A percentile compares a stretch with the other conserved stretches of the same genome.
Evolutionary conservation across 2,113 vertebrate species (phyloP).

Genomic region (Stigmatopora nigra): DNA sequence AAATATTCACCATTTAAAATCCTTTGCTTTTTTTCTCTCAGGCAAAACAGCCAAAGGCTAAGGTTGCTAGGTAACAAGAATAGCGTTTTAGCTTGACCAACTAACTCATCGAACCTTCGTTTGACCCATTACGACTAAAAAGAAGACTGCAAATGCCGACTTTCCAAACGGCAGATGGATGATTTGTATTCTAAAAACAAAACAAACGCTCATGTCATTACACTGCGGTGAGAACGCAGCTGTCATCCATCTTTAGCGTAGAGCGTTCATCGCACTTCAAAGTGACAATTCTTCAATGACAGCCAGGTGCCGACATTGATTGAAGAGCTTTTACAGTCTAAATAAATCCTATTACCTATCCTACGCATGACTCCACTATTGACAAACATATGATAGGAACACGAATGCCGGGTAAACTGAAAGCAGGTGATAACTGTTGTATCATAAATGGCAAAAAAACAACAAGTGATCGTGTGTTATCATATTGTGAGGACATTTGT

Average conservation of each 20-base stretch:
- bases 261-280: slow-evolving; percentile 13
- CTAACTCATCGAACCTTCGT: too few species aligned
- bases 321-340: slow-evolving; percentile 21
- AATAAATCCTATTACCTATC: slow-evolving; percentile 26
- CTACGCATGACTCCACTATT: slow-evolving; percentile 14
- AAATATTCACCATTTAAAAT: background rate
- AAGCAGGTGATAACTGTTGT: background rate
- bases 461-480: too few species aligned
- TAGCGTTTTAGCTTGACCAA: background rate
- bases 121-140: background rate
- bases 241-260: slow-evolving; percentile 11
- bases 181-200: background rate
- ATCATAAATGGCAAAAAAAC: slow-evolving; percentile 9
- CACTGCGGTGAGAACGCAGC: background rate
- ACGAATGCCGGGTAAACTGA: background rate
- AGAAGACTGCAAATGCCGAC: background rate
- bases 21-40: background rate
- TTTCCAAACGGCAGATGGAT: background rate
- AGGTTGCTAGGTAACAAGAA: background rate
- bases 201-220: background rate
- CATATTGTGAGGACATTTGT: too few species aligned
- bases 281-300: slow-evolving; percentile 31
- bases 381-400: slow-evolving; percentile 24
- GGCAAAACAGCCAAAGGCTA: background rate
- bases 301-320: slow-evolving; percentile 39